A percentile compares a stretch with the other conserved stretches of the same genome.
Evolutionary conservation across 2,113 vertebrate species (phyloP).

Genomic region (Corydoras maculifer): DNA sequence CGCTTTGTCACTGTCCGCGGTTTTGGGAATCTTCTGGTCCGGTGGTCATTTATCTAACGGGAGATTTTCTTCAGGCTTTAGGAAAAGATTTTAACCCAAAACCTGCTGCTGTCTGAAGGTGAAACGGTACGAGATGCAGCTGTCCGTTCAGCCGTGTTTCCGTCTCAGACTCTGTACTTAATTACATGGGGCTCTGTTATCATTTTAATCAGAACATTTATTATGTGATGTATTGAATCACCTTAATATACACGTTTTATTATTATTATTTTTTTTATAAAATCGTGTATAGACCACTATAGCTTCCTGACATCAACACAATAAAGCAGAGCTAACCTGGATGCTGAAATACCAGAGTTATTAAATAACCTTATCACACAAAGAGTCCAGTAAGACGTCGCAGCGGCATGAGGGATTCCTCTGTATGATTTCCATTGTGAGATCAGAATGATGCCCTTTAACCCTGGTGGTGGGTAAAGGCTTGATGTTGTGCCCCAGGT

Average conservation of each 20-base stretch:
- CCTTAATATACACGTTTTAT: no score
- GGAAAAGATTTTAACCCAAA: conserved; percentile 1
- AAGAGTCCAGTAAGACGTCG: not conserved
- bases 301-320: no score
- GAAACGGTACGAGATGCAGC: not conserved
- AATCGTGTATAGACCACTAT: no score
- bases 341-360: no score
- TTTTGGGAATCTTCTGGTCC: conserved; percentile 1
- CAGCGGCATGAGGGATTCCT: not conserved
- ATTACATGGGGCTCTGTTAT: no score
- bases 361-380: no score
- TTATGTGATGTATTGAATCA: no score
- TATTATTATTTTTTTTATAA: no score
- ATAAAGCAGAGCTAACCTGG: no score
- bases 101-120: conserved; percentile 11
- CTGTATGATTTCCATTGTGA: conserved; percentile 7
- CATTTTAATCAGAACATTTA: no score
- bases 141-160: no score
- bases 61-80: conserved; percentile 15
- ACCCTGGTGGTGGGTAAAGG: conserved; percentile 20
- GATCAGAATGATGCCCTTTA: conserved; percentile 26
- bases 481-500: conserved; percentile 11
- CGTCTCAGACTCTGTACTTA: no score
- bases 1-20: not conserved
- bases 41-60: conserved; percentile 14